Percentiles rank a stretch among this genome's conserved stretches.
Conservation (phyloP, 1,140 invertebrate genomes). For the Bradysia coprophila region DNA sequence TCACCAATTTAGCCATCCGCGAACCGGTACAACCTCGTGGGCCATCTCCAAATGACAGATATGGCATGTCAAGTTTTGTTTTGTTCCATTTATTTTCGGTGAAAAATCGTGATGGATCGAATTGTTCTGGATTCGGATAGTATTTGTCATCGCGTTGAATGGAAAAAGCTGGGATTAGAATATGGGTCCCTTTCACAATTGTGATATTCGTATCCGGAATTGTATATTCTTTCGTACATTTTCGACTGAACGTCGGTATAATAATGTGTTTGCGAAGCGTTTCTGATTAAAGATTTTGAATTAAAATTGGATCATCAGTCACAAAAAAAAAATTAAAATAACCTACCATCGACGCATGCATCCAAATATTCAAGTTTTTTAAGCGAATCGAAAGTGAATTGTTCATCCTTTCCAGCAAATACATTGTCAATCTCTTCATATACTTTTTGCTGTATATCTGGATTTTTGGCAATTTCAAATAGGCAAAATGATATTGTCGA, state of each 20-base stretch:
- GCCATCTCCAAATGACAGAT: neutral
- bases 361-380: neutral
- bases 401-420: neutral
- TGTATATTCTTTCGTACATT: constrained; percentile 21
- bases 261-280: constrained; percentile 27
- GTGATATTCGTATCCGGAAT: constrained; percentile 16
- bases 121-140: constrained; percentile 33
- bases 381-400: neutral
- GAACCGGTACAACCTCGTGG: neutral
- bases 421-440: neutral
- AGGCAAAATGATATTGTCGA: neutral
- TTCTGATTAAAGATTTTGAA: constrained; percentile 14
- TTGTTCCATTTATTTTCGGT: constrained; percentile 10
- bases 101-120: constrained; percentile 28
- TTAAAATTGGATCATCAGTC: too few relatives aligned
- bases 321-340: too few relatives aligned
- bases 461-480: constrained; percentile 1
- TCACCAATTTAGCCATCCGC: neutral
- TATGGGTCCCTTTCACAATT: constrained; percentile 16
- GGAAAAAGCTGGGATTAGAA: constrained; percentile 16
- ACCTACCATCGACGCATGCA: neutral
- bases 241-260: constrained; percentile 17
- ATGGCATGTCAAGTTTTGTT: constrained; percentile 1
- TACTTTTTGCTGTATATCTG: neutral
- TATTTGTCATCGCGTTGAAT: constrained; percentile 35